Percentiles rank a stretch among this genome's conserved stretches.
These are phyloP conservation scores for Oreotrochilus melanogaster DNA, from an alignment of 2,113 vertebrate species.

Conservation along the genomic window DNA sequence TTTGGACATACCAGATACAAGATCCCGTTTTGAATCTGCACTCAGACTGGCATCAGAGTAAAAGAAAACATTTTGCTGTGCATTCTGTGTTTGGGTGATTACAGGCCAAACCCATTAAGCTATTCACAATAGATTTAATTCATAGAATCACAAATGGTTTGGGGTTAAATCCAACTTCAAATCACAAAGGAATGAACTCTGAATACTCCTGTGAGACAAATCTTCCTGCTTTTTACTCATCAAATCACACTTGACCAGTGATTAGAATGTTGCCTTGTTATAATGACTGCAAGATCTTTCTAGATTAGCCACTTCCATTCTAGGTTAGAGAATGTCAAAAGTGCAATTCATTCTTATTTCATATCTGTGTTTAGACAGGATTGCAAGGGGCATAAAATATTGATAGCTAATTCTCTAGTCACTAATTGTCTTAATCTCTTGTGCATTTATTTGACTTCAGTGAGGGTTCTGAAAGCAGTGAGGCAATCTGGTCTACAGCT, in stretches of 20 bases:
- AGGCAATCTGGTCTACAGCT: not conserved
- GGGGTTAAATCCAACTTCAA: not conserved
- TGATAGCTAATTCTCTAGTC: conserved; percentile 45
- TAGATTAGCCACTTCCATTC: not conserved
- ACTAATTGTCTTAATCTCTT: conserved; percentile 7
- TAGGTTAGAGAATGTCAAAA: conserved; percentile 6
- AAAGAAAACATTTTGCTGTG: not conserved
- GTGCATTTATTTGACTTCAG: conserved; percentile 22
- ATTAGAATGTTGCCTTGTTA: not conserved
- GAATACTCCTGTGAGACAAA: not conserved
- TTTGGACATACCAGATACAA: not conserved
- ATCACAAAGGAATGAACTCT: not conserved
- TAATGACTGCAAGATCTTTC: not conserved
- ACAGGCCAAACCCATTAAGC: not conserved
- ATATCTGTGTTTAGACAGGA: conserved; percentile 61
- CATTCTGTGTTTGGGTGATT: not conserved
- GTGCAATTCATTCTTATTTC: conserved; percentile 53
- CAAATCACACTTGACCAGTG: not conserved
- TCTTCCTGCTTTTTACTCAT: not conserved
- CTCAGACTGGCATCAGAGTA: not conserved
- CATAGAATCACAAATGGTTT: not conserved
- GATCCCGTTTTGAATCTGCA: not conserved
- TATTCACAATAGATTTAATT: not conserved
- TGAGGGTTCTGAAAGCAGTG: not conserved
- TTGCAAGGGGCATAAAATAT: conserved; percentile 60